Evolutionary conservation across 2,113 vertebrate genomes (phyloP).

Genomic region (Neodon shergylaensis): DNA sequence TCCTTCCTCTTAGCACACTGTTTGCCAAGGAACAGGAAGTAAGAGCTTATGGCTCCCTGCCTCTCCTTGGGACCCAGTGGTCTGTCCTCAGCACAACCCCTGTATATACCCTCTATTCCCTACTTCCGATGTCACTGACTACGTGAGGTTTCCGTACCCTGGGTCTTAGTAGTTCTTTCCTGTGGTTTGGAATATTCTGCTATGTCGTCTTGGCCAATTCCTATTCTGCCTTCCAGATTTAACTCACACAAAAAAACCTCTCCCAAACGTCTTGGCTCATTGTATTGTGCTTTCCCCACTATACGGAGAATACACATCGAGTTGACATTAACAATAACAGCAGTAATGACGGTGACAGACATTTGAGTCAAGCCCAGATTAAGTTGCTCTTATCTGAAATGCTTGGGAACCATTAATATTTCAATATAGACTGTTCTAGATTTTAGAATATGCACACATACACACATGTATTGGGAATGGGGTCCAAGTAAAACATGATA

Average conservation of each 20-base stretch:
- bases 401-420: neutral
- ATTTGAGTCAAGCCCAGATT: neutral
- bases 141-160: no score
- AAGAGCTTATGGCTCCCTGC: neutral
- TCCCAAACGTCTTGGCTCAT: neutral
- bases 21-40: neutral
- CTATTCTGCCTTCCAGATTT: neutral
- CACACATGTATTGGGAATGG: neutral
- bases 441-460: neutral
- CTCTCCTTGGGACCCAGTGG: no score
- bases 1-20: neutral
- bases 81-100: neutral
- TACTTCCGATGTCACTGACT: no score
- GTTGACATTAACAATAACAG: fast-evolving
- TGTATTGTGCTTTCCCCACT: neutral
- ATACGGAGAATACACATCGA: fast-evolving
- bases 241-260: neutral
- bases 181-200: neutral
- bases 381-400: neutral
- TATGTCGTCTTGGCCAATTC: neutral
- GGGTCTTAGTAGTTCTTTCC: neutral
- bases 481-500: neutral
- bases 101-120: neutral
- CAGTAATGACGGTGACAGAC: fast-evolving
- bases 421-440: neutral